These are phyloP conservation scores for Drosophila anomelani DNA, from an alignment of 2,888 invertebrate genomes.

Conservation along the genomic window DNA sequence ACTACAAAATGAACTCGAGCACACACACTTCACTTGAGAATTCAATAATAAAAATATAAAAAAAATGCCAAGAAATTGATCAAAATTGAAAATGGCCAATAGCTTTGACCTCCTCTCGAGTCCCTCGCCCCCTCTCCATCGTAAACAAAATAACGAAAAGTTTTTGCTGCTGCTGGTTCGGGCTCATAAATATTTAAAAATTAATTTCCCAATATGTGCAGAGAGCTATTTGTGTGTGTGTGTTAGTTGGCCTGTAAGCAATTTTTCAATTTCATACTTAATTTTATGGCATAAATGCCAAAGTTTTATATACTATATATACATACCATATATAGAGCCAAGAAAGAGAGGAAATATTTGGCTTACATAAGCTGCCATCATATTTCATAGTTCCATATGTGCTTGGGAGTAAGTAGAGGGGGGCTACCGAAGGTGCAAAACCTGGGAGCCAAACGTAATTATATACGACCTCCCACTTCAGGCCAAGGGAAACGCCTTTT, in stretches of 20 bases:
- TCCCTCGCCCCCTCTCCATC: conserved; percentile 16
- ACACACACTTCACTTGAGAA: conserved; percentile 59
- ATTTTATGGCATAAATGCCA: conserved; percentile 78
- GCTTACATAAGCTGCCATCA: conserved; percentile 70
- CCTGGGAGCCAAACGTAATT: conserved; percentile 61
- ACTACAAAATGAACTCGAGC: conserved; percentile 40
- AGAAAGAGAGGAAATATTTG: conserved; percentile 20
- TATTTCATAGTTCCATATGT: conserved; percentile 60
- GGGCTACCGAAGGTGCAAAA: conserved; percentile 64
- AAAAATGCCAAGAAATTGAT: conserved; percentile 41
- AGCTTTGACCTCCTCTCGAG: conserved; percentile 13
- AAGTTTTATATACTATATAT: conserved; percentile 48
- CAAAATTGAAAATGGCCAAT: conserved; percentile 71
- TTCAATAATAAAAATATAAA: conserved; percentile 62
- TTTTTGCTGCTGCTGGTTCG: conserved; percentile 16
- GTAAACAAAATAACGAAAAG: conserved; percentile 61
- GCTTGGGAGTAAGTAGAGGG: conserved; percentile 25
- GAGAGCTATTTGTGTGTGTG: conserved; percentile 19
- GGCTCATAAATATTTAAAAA: conserved; percentile 83
- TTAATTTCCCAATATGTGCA: conserved; percentile 80
- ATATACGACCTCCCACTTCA: conserved; percentile 51
- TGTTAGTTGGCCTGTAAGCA: conserved; percentile 48
- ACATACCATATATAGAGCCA: conserved; percentile 29
- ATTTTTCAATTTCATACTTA: conserved; percentile 81
- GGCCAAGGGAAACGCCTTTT: conserved; percentile 48